Evolutionary conservation across 1,140 invertebrate species (phyloP).

Genomic region (Drosophila ficusphila): DNA sequence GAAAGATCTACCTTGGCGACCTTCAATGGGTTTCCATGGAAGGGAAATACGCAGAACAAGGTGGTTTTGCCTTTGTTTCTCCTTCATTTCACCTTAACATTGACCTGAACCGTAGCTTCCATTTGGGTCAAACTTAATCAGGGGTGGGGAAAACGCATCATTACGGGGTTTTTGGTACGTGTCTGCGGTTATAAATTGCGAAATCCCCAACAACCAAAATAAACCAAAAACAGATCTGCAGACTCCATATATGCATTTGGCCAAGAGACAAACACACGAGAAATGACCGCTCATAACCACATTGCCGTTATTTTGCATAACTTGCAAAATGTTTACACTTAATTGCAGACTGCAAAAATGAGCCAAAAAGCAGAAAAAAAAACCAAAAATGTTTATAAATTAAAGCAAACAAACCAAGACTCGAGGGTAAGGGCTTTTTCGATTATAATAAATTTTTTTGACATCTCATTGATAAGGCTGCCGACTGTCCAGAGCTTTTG

Average conservation of each 20-base stretch:
- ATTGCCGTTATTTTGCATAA: conserved; percentile 59
- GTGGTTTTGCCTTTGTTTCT: background rate
- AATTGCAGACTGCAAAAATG: conserved; percentile 51
- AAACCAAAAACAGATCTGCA: conserved; percentile 38
- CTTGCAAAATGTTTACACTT: conserved; percentile 52
- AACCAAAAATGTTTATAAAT: conserved; percentile 37
- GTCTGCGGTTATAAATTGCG: conserved; percentile 57
- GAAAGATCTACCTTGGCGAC: conserved; percentile 18
- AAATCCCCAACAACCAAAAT: conserved; percentile 15
- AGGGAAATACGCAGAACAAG: background rate
- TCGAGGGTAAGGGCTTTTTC: conserved; percentile 27
- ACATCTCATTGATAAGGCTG: conserved; percentile 12
- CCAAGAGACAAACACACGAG: conserved; percentile 49
- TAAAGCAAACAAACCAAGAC: conserved; percentile 30
- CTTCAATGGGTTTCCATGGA: background rate
- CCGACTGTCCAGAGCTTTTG: background rate
- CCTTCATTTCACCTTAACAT: conserved; percentile 66
- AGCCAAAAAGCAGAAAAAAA: conserved; percentile 23
- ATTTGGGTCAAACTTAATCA: conserved; percentile 52
- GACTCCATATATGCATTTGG: conserved; percentile 54
- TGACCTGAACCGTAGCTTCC: conserved; percentile 55
- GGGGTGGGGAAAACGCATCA: conserved; percentile 40
- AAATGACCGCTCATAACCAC: conserved; percentile 52
- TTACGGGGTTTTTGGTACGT: conserved; percentile 48
- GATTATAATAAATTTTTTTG: conserved; percentile 17